These are phyloP conservation scores for Bradypodion pumilum DNA, from an alignment of 2,797 vertebrate genomes.

Conservation along the genomic window DNA sequence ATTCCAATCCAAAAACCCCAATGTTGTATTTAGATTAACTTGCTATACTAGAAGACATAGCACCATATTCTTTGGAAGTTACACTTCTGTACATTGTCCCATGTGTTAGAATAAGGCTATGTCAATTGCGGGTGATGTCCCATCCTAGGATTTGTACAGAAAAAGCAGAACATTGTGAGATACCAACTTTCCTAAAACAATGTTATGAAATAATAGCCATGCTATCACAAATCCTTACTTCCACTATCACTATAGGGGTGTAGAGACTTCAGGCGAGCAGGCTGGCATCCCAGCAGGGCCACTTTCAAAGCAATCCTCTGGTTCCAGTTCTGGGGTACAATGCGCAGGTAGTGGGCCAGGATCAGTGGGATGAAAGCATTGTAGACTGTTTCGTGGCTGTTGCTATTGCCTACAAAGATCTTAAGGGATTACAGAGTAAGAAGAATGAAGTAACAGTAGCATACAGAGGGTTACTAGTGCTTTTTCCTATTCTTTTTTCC, in stretches of 20 bases:
- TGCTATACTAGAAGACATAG: too few species aligned
- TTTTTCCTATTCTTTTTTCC: not conserved
- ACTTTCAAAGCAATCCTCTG: slow-evolving; percentile 72
- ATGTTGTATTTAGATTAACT: too few species aligned
- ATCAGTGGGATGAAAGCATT: slow-evolving; percentile 83
- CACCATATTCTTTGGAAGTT: too few species aligned
- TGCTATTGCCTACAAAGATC: slow-evolving; percentile 81
- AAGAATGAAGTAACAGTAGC: rapidly evolving
- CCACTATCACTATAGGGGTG: slow-evolving; percentile 51
- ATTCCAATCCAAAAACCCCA: too few species aligned
- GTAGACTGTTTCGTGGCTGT: slow-evolving; percentile 75
- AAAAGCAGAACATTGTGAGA: too few species aligned
- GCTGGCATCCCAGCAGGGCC: slow-evolving; percentile 80
- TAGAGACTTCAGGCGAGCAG: rapidly evolving
- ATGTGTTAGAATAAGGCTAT: too few species aligned
- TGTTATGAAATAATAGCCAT: too few species aligned
- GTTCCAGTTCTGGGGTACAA: slow-evolving; percentile 78
- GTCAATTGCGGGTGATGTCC: too few species aligned
- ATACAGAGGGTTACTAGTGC: not conserved
- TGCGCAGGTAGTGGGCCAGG: slow-evolving; percentile 79
- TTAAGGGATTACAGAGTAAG: slow-evolving; percentile 36
- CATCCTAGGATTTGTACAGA: too few species aligned
- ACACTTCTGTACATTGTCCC: too few species aligned
- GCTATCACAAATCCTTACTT: not conserved
- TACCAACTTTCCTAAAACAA: not conserved